Evolutionary conservation across 2,113 vertebrate species (phyloP), one percentile per base, ranked within the genome.

Genomic region (Chionodraco myersi): DNA sequence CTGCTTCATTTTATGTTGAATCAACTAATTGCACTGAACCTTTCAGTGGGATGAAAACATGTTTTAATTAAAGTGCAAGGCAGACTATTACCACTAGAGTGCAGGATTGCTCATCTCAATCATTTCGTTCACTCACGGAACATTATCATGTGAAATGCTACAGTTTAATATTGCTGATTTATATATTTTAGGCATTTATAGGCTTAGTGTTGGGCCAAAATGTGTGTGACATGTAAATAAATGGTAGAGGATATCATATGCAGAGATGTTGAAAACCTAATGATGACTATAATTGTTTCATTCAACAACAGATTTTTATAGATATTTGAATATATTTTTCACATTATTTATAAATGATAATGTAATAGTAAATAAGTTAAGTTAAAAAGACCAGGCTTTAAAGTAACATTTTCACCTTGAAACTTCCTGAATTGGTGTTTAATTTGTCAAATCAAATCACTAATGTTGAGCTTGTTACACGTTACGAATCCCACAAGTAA

Each of bases 31-130:
- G 0, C 21, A 48, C 47, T 14, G 21, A 56, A 23, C 0, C 9
- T 21, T 26, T 48, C 14, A 23, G 6, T 2, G 21, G 13, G 14
- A 13, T 34, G 21, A 14, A 44, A 36, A 1, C 3, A 26, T 15
- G 2, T 21, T 6, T 7, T 41, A 36, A 44, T 10, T 21, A 34
- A 54, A 5, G 9, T 77, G 64, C 57, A 73, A 10, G 12, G 49
- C 49, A 62, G 6, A 52, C 0, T 23, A 5, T 80, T 7, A 21
- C 80, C 91, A 91, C 88, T 84, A 88, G 91, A 82, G 83, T 0
- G 88, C 91, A 90, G 63, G 21, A 16, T 88, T 89, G 81, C 10
- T 78, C 51, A 82, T 81, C 14, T 72, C 4, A 82, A 80, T 15
- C 10, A 7, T 16, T 66, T 8, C 7, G 2, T 21, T 59, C 16